A percentile compares a stretch with the other conserved stretches of the same genome.
phyloP scores from a whole-genome alignment of 2,797 vertebrate genomes.

The Eutrigla gurnardus region DNA sequence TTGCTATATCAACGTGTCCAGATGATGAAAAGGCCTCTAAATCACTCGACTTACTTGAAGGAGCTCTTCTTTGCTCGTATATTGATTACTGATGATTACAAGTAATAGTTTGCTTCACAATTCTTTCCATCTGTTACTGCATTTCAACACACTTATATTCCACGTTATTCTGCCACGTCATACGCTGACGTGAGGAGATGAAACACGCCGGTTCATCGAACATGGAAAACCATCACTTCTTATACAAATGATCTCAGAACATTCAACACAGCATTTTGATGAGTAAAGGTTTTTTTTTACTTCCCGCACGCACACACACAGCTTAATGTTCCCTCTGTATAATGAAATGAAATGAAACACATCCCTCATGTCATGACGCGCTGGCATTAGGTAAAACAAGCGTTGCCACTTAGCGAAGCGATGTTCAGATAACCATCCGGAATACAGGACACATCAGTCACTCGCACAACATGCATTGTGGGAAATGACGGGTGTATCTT shows the following conservation, averaged over 20 bases:
- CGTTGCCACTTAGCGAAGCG: conserved; percentile 47
- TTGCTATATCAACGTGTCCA: neutral
- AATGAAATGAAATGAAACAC: conserved; percentile 57
- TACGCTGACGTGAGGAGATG: conserved; percentile 10
- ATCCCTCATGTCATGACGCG: conserved; percentile 50
- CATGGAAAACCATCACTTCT: conserved; percentile 13
- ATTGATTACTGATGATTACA: conserved; percentile 1
- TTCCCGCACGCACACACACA: conserved; percentile 27
- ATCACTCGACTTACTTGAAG: neutral
- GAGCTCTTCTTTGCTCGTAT: neutral
- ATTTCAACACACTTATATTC: conserved; percentile 11
- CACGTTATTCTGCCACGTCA: neutral
- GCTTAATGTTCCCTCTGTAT: conserved; percentile 13
- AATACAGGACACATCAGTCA: conserved; percentile 66
- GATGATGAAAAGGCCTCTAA: conserved; percentile 1
- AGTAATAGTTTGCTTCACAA: neutral
- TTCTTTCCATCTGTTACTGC: neutral
- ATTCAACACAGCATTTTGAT: conserved; percentile 23
- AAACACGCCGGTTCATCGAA: conserved; percentile 19
- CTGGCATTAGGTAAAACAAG: conserved; percentile 46
- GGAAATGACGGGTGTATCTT: conserved; percentile 59
- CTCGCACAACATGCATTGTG: neutral
- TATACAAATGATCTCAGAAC: conserved; percentile 6
- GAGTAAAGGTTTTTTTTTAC: conserved; percentile 27
- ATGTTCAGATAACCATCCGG: conserved; percentile 54